Percentiles rank a stretch among this genome's conserved stretches.
These are phyloP conservation scores for Phataginus tetradactyla DNA, from an alignment of 2,797 vertebrate genomes.

Conservation along the genomic window DNA sequence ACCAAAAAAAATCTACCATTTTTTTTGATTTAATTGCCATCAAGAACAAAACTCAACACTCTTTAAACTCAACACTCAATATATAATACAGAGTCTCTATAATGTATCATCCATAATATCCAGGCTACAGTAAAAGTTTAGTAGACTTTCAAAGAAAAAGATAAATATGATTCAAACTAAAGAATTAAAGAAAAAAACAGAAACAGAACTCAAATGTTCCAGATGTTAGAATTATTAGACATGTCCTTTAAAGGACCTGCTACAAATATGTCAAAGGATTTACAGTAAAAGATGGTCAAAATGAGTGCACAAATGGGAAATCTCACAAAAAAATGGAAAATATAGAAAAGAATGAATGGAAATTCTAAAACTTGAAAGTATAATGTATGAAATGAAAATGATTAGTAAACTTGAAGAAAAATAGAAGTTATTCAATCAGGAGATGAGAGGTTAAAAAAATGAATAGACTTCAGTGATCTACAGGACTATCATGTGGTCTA, in stretches of 20 bases:
- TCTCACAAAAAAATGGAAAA: constrained; percentile 15
- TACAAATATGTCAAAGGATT: background rate
- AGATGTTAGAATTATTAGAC: background rate
- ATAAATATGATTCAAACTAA: background rate
- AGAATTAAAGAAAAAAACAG: background rate
- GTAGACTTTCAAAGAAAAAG: background rate
- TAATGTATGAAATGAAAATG: background rate
- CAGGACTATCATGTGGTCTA: background rate
- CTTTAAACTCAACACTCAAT: background rate
- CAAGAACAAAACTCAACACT: background rate
- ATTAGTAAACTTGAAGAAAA: constrained; percentile 30
- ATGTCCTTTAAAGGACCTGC: background rate
- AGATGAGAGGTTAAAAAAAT: background rate
- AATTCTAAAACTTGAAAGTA: background rate
- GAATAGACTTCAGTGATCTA: background rate
- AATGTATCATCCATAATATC: background rate
- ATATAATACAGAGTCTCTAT: background rate
- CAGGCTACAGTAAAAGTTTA: background rate
- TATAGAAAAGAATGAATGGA: background rate
- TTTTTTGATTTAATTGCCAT: background rate
- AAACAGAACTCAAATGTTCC: background rate
- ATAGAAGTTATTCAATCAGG: background rate
- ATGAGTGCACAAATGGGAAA: background rate
- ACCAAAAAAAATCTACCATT: background rate
- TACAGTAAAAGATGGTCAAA: background rate